These are phyloP conservation scores for Palythoa heliodiscus DNA, from an alignment of 92 coral and sea anemone species.

Conservation along the genomic window DNA sequence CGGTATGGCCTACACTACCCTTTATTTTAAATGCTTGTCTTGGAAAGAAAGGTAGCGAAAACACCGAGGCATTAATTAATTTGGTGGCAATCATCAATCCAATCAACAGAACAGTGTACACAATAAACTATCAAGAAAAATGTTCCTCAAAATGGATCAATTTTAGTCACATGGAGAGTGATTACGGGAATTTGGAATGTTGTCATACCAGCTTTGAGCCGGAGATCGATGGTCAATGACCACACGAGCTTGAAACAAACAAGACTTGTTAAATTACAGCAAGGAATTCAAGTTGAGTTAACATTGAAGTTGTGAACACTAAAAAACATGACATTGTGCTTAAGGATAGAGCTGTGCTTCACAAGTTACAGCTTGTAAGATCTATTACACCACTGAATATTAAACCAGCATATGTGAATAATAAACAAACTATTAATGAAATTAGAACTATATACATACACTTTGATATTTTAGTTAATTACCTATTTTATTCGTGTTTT, in stretches of 20 bases:
- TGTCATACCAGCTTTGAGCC: not conserved
- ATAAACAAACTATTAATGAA: not conserved
- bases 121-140: slow-evolving; percentile 52
- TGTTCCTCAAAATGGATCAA: slow-evolving; percentile 50
- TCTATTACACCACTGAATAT: slow-evolving; percentile 36
- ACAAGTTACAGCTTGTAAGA: slow-evolving; percentile 18
- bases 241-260: not conserved
- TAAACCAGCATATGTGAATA: not conserved
- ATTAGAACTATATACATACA: not conserved
- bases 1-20: not conserved
- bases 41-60: not conserved
- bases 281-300: not conserved
- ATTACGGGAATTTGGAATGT: not conserved
- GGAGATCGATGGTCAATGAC: not conserved
- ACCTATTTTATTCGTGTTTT: too few species aligned
- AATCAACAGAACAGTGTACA: slow-evolving; percentile 46
- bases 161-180: slow-evolving; percentile 38
- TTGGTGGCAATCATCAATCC: not conserved
- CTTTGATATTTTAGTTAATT: too few species aligned
- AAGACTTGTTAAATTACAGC: not conserved
- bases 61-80: not conserved
- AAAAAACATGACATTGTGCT: slow-evolving; percentile 21
- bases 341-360: slow-evolving; percentile 4
- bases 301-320: not conserved
- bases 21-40: not conserved